Evolutionary conservation across 2,797 vertebrate genomes (phyloP).

Genomic region (Centroberyx gerrardi): DNA sequence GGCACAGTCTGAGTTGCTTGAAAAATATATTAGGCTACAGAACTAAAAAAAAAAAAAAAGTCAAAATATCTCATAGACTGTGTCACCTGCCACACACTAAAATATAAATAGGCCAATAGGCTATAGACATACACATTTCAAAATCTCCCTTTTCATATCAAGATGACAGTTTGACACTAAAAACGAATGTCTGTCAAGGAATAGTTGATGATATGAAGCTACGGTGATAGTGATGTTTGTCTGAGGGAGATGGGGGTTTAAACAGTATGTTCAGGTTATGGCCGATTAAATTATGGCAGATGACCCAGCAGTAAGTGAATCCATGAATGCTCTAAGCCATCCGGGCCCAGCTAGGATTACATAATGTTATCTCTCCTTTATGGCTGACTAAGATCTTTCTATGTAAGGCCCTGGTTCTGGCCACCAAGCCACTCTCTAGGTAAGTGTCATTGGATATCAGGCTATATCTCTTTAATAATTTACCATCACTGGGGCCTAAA

Average conservation of each 20-base stretch:
- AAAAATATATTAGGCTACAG: slow-evolving; percentile 65
- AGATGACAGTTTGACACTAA: slow-evolving; percentile 35
- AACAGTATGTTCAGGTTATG: neutral
- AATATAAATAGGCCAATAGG: slow-evolving; percentile 54
- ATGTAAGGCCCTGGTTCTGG: neutral
- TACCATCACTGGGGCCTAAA: neutral
- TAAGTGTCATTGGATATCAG: slow-evolving; percentile 9
- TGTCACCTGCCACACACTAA: slow-evolving; percentile 54
- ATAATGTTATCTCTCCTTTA: neutral
- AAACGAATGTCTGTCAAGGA: neutral
- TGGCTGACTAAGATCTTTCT: neutral
- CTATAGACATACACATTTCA: slow-evolving; percentile 42
- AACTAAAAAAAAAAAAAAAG: slow-evolving; percentile 44
- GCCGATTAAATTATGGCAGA: neutral
- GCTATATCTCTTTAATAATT: slow-evolving; percentile 17
- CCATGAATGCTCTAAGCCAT: neutral
- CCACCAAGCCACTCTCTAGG: neutral
- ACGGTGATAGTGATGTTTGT: neutral
- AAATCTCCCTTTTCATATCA: slow-evolving; percentile 66
- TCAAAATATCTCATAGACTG: slow-evolving; percentile 51
- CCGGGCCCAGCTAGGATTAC: neutral
- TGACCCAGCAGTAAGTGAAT: slow-evolving; percentile 1
- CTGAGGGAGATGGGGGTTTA: neutral
- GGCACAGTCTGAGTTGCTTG: slow-evolving; percentile 62
- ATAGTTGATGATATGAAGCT: neutral